A percentile compares a stretch with the other conserved stretches of the same genome.
Conservation (phyloP, 2,797 vertebrate genomes). For the Morus bassanus region DNA sequence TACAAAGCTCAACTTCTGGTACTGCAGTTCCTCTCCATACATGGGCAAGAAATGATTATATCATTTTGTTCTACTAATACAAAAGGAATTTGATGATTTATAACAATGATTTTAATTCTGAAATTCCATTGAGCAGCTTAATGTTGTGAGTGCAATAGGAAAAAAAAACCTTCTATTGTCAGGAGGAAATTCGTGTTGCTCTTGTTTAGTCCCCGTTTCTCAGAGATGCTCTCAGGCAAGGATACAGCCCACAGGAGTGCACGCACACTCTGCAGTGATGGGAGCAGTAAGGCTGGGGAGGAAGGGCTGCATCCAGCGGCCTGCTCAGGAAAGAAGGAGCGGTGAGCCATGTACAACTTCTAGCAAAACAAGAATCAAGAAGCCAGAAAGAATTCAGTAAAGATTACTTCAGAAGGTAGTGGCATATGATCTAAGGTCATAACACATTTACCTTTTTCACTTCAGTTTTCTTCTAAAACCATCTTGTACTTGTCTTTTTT, state of each 20-base stretch:
- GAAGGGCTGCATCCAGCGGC: not conserved
- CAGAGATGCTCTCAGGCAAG: not conserved
- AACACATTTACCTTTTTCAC: conserved; percentile 64
- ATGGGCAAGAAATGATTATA: not conserved
- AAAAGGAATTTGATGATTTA: not conserved
- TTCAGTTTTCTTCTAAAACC: conserved; percentile 59
- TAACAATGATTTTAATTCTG: not conserved
- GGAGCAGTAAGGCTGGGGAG: not conserved
- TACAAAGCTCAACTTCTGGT: not conserved
- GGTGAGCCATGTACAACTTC: not conserved
- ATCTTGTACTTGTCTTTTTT: conserved; percentile 49
- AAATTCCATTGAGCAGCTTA: not conserved
- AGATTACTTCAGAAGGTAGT: conserved; percentile 50
- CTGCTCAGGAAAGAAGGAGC: not conserved
- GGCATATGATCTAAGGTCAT: conserved; percentile 45
- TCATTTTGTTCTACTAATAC: not conserved
- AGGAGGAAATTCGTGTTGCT: not conserved
- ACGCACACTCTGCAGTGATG: rapidly evolving
- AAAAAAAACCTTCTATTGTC: not conserved
- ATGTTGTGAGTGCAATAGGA: not conserved
- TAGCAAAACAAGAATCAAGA: conserved; percentile 1
- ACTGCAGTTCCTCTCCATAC: not conserved
- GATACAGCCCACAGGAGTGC: not conserved
- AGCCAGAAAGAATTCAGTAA: conserved; percentile 36
- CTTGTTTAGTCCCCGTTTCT: not conserved